phyloP scores from a whole-genome alignment of 2,888 invertebrate genomes.

The Tenthredo distinguenda region DNA sequence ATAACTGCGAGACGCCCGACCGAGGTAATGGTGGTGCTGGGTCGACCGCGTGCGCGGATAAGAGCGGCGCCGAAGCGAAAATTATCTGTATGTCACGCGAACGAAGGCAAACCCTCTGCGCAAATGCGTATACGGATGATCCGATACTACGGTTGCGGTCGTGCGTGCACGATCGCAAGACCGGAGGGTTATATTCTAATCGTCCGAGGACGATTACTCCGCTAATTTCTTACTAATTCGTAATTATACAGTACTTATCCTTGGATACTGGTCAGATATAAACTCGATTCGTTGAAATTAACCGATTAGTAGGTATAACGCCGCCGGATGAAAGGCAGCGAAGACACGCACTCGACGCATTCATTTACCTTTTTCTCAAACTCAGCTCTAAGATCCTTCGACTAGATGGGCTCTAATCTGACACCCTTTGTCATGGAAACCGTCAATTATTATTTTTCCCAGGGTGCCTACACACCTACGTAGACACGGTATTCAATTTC shows the following conservation, averaged over 20 bases:
- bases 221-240: constrained; percentile 49
- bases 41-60: constrained; percentile 39
- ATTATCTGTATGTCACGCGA: constrained; percentile 48
- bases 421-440: constrained; percentile 2
- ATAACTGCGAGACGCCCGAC: constrained; percentile 30
- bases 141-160: constrained; percentile 3
- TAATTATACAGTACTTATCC: constrained; percentile 37
- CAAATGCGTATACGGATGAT: constrained; percentile 34
- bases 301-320: constrained; percentile 33
- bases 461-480: background rate
- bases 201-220: constrained; percentile 35
- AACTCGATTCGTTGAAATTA: constrained; percentile 27
- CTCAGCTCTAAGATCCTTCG: background rate
- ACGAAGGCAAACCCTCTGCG: constrained; percentile 7
- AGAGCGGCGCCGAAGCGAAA: constrained; percentile 40
- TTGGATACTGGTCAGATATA: constrained; percentile 15
- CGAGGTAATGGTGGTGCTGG: constrained; percentile 45
- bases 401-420: background rate
- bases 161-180: constrained; percentile 34
- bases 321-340: background rate
- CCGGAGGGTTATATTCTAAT: constrained; percentile 36
- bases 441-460: constrained; percentile 2
- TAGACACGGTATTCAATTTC: background rate
- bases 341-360: constrained; percentile 21
- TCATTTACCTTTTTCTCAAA: background rate